Evolutionary conservation across 2,888 invertebrate species (phyloP), one percentile per base, ranked within the genome.

Genomic region (Limnephilus lunatus): DNA sequence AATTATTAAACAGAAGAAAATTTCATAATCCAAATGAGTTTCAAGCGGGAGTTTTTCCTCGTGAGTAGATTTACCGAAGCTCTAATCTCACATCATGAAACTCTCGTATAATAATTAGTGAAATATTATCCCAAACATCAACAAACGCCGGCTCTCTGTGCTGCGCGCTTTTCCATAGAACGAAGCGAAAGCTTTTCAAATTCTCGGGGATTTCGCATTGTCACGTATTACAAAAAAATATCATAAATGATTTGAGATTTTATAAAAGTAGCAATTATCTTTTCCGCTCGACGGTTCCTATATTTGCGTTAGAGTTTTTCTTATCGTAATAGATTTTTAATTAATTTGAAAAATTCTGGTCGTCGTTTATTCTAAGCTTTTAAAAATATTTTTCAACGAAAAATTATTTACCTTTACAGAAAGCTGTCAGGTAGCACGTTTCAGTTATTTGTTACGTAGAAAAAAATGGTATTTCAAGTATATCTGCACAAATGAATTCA

Each of bases 71-170:
- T 25, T n/a, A 12, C 86, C 25, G 15, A 44, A 48, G 48, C 86
- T 53, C n/a, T 68, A 87, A 87, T 87, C 87, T 87, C 53, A n/a
- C 25, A 87, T 87, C 87, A 68, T 32, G 68, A 87, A 87, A 68
- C 87, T 87, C 87, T 68, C 32, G 53, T 68, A 83, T 68, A 31
- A 85, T 87, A 87, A 87, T 87, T 87, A 68, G 87, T 32, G 25
- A 25, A 86, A 87, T 68, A 87, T 87, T 87, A 87, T 87, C 87
- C 68, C 87, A 68, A 87, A 87, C 32, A 87, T 87, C 87, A 87
- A 87, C 87, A 87, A 53, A 32, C 68, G 87, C 32, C 19, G 19
- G 85, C 15, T 15, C 32, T 32, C 31, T 82, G 30, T 32, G 32
- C 31, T 32, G 31, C 35, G 68, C 19, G 87, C 30, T 14, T n/a